Percentiles rank a stretch among this genome's conserved stretches.
Conservation (phyloP, 2,888 invertebrate species). For the Synanthedon vespiformis region DNA sequence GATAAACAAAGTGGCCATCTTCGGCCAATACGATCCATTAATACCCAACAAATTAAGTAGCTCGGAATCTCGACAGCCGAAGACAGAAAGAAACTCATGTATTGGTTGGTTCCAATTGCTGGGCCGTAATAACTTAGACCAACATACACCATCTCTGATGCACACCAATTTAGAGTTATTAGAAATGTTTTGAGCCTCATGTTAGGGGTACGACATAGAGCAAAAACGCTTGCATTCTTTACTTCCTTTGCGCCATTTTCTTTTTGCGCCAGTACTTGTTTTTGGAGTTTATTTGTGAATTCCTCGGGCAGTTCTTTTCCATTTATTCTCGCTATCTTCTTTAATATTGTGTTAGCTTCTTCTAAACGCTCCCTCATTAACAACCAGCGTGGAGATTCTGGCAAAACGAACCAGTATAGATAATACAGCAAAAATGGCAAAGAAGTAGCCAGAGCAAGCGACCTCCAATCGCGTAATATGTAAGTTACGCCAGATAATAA, state of each 20-base stretch:
- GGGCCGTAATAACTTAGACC: constrained; percentile 93
- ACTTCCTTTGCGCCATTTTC: constrained; percentile 58
- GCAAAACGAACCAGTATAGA: constrained; percentile 86
- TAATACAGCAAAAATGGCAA: constrained; percentile 88
- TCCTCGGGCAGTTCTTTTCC: constrained; percentile 79
- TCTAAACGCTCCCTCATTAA: constrained; percentile 83
- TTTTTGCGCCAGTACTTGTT: constrained; percentile 76
- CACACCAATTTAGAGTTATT: constrained; percentile 92
- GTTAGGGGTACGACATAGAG: constrained; percentile 85
- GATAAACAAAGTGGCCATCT: constrained; percentile 89
- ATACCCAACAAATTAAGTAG: constrained; percentile 87
- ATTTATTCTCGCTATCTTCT: constrained; percentile 83
- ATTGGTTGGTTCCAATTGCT: constrained; percentile 87
- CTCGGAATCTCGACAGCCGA: constrained; percentile 91
- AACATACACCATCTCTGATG: constrained; percentile 92
- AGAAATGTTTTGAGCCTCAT: constrained; percentile 88
- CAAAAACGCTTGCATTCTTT: constrained; percentile 66
- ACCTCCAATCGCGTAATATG: constrained; percentile 85
- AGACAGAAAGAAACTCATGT: constrained; percentile 89
- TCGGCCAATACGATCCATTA: constrained; percentile 90
- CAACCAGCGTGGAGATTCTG: constrained; percentile 94
- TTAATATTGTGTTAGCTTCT: constrained; percentile 83
- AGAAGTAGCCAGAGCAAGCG: constrained; percentile 83
- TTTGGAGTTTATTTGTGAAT: constrained; percentile 79
- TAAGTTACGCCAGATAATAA: constrained; percentile 88